Conservation (phyloP, 2,888 invertebrate species). For the Therioaphis trifolii region DNA sequence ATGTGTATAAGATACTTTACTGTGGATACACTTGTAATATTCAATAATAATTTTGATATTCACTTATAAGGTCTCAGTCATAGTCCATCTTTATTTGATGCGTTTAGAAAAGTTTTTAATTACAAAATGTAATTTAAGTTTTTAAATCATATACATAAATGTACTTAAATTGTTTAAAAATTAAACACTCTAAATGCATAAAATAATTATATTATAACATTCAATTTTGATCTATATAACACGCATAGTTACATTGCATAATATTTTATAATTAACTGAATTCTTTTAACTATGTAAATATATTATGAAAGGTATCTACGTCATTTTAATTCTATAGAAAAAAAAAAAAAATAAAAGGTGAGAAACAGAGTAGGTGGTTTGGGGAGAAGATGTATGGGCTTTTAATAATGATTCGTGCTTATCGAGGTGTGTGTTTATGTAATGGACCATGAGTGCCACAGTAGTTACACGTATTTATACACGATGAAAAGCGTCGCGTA, state of each 20-base stretch:
- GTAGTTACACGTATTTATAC: slow-evolving; percentile 57
- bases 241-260: not conserved
- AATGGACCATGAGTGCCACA: slow-evolving; percentile 62
- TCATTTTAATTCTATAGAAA: slow-evolving; percentile 8
- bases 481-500: slow-evolving; percentile 56
- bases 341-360: slow-evolving; percentile 54
- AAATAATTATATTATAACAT: too few species aligned
- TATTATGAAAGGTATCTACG: not conserved
- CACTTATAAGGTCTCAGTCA: too few species aligned
- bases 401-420: slow-evolving; percentile 62
- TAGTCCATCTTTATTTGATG: too few species aligned
- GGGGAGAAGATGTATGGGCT: slow-evolving; percentile 60
- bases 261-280: slow-evolving; percentile 37
- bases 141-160: not conserved
- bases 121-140: too few species aligned
- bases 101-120: too few species aligned
- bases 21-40: too few species aligned
- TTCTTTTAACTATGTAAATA: slow-evolving; percentile 5
- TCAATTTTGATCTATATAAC: too few species aligned
- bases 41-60: too few species aligned
- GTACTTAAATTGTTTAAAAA: not conserved
- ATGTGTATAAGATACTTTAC: too few species aligned
- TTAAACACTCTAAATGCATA: too few species aligned
- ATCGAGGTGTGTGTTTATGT: slow-evolving; percentile 61
- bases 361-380: slow-evolving; percentile 46